These are phyloP conservation scores for Oryzias javanicus DNA, from an alignment of 2,113 vertebrate species.

Conservation along the genomic window DNA sequence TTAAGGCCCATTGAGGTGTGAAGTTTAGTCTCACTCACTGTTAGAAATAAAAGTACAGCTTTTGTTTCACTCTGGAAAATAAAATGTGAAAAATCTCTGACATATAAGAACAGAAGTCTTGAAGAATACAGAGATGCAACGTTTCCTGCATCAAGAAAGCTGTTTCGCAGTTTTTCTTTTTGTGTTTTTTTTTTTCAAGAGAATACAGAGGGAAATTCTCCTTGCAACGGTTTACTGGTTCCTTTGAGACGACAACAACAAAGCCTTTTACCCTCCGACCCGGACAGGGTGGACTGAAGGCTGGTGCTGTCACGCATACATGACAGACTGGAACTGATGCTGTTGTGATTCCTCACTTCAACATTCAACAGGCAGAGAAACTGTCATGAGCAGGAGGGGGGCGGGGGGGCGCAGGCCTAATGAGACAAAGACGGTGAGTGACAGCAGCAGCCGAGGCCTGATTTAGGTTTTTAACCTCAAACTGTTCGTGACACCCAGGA, in stretches of 20 bases:
- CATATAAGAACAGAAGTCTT: too few relatives aligned
- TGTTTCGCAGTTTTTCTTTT: too few relatives aligned
- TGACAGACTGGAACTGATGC: constrained; percentile 42
- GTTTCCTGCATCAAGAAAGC: too few relatives aligned
- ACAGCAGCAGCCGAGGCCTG: constrained; percentile 47
- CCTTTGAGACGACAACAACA: constrained; percentile 6
- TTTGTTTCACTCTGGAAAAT: too few relatives aligned
- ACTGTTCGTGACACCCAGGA: constrained; percentile 11
- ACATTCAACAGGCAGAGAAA: constrained; percentile 27
- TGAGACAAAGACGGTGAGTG: constrained; percentile 35
- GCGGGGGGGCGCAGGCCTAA: constrained; percentile 18
- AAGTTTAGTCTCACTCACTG: too few relatives aligned
- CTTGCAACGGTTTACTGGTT: constrained; percentile 1
- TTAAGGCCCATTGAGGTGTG: too few relatives aligned
- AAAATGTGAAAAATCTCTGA: too few relatives aligned
- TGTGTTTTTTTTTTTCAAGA: too few relatives aligned
- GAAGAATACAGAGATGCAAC: too few relatives aligned
- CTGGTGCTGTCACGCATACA: constrained; percentile 31
- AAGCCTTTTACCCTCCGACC: constrained; percentile 26
- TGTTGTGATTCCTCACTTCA: constrained; percentile 36
- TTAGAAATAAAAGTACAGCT: too few relatives aligned
- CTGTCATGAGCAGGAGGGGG: constrained; percentile 30
- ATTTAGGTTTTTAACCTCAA: constrained; percentile 37
- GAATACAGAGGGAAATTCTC: neutral
- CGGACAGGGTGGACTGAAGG: constrained; percentile 2